Evolutionary conservation across 2,113 vertebrate genomes (phyloP).

Genomic region (Paratilapia polleni): DNA sequence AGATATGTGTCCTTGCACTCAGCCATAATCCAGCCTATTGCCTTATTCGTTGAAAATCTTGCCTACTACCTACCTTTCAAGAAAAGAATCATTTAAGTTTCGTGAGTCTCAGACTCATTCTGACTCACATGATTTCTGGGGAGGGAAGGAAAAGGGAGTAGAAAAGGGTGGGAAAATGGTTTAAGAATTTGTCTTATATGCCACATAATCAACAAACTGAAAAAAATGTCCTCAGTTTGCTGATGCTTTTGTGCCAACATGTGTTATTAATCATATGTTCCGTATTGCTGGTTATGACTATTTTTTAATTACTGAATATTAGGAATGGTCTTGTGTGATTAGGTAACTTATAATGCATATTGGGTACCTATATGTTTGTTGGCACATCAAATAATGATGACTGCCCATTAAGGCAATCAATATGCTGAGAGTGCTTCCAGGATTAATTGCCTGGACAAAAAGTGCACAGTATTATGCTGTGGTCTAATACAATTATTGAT

Average conservation of each 20-base stretch:
- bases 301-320: not conserved
- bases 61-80: constrained; percentile 49
- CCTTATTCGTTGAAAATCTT: constrained; percentile 32
- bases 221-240: not conserved
- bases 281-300: not conserved
- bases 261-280: not conserved
- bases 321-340: not conserved
- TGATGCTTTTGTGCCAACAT: not conserved
- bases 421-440: not conserved
- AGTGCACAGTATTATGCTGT: not conserved
- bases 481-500: not conserved
- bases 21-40: not conserved
- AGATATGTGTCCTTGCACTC: constrained; percentile 6
- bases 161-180: not conserved
- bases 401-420: not conserved
- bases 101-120: constrained; percentile 47
- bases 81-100: constrained; percentile 39
- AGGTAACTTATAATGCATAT: not conserved
- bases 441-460: not conserved
- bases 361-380: not conserved
- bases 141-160: not conserved
- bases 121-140: constrained; percentile 25
- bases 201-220: not conserved
- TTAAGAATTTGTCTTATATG: not conserved
- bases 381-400: not conserved